Percentiles rank a stretch among this genome's conserved stretches.
These are phyloP conservation scores for Drosophila pullipes DNA, from an alignment of 2,888 invertebrate species.

Conservation along the genomic window DNA sequence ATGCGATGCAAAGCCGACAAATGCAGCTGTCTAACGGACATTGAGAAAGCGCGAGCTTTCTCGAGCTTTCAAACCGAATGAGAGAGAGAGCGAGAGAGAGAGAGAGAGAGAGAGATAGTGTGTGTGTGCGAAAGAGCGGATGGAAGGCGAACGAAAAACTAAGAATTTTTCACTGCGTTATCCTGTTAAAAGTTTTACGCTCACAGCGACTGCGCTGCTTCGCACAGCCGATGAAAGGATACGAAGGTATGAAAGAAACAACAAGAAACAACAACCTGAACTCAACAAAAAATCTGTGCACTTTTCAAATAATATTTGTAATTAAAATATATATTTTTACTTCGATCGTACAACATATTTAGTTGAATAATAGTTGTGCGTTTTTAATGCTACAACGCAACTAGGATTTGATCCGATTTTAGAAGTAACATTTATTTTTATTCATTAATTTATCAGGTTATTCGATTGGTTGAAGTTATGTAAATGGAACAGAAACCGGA, in stretches of 20 bases:
- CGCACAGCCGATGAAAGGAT: neutral
- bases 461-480: neutral
- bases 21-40: slow-evolving; percentile 46
- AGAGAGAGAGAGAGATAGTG: slow-evolving; percentile 14
- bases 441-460: neutral
- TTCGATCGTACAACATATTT: neutral
- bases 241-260: neutral
- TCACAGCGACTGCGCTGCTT: slow-evolving; percentile 59
- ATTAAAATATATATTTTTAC: neutral
- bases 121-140: neutral
- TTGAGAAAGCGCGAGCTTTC: slow-evolving; percentile 34
- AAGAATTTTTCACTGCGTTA: slow-evolving; percentile 18
- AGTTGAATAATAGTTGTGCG: neutral
- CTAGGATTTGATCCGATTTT: neutral
- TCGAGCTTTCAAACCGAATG: slow-evolving; percentile 48
- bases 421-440: neutral
- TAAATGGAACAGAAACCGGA: neutral
- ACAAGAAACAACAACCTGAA: neutral
- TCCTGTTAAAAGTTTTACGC: slow-evolving; percentile 46
- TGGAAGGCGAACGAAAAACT: slow-evolving; percentile 21
- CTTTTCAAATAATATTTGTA: neutral
- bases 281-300: slow-evolving; percentile 1
- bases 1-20: slow-evolving; percentile 57
- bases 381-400: neutral
- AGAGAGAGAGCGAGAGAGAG: slow-evolving; percentile 6